A percentile compares a stretch with the other conserved stretches of the same genome.
Conservation (phyloP, 1,140 invertebrate genomes). For the Rhagoletis pomonella region DNA sequence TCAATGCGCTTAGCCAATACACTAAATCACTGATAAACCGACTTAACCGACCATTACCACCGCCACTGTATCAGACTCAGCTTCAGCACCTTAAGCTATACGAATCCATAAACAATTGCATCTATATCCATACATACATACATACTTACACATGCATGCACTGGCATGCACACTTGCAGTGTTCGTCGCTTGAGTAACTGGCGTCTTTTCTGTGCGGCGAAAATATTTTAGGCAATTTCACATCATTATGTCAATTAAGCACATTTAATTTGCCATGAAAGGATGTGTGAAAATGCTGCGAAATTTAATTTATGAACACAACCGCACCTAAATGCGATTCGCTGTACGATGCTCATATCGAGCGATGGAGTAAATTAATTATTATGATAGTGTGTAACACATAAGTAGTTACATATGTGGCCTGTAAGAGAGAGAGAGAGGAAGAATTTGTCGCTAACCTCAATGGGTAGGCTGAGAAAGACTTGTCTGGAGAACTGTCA, state of each 20-base stretch:
- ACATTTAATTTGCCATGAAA: slow-evolving; percentile 50
- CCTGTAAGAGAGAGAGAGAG: no score
- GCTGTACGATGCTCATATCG: neutral
- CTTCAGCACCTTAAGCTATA: neutral
- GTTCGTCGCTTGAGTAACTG: neutral
- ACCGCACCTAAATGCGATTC: neutral
- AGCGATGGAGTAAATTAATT: slow-evolving; percentile 4
- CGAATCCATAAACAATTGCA: neutral
- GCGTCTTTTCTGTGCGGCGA: neutral
- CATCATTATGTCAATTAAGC: slow-evolving; percentile 54
- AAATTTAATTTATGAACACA: slow-evolving; percentile 27
- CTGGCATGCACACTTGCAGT: neutral
- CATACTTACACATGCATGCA: neutral
- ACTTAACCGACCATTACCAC: neutral
- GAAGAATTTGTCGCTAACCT: no score
- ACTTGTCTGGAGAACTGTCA: no score
- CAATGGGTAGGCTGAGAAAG: no score
- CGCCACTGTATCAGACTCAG: neutral
- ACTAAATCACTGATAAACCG: slow-evolving; percentile 55
- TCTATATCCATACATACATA: no score
- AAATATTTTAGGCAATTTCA: slow-evolving; percentile 53
- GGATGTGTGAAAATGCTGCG: slow-evolving; percentile 44
- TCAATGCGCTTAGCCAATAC: slow-evolving; percentile 27
- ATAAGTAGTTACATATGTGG: no score
- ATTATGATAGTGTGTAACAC: neutral